Conservation (phyloP, 2,113 vertebrate species). For the Xiphophorus hellerii region DNA sequence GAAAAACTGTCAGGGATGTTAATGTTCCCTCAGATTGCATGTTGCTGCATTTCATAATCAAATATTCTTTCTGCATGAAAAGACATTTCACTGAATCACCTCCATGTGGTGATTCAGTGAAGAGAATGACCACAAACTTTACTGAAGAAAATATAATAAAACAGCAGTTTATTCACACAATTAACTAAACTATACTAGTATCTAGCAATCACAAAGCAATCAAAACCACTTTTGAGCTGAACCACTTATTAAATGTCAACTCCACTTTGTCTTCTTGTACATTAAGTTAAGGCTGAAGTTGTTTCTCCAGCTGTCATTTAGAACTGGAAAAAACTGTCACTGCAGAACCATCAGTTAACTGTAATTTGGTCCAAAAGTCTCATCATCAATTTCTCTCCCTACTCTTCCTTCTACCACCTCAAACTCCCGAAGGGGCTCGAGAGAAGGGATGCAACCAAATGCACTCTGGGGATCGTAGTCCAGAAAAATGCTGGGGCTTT, state of each 20-base stretch:
- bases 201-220: neutral
- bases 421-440: constrained; percentile 47
- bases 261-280: neutral
- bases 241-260: neutral
- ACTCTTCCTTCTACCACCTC: constrained; percentile 28
- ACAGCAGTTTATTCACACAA: constrained; percentile 11
- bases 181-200: neutral
- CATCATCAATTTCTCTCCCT: constrained; percentile 9
- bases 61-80: neutral
- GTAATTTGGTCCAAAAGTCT: constrained; percentile 37
- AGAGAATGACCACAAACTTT: neutral
- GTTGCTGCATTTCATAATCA: neutral
- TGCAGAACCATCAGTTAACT: constrained; percentile 20
- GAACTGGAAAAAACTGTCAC: neutral
- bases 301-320: neutral
- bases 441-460: constrained; percentile 43
- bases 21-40: neutral
- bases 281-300: neutral
- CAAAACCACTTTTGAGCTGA: neutral
- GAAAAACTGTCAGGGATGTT: no score
- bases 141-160: neutral
- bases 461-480: constrained; percentile 62
- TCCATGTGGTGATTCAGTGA: neutral
- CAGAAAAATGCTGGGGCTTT: constrained; percentile 40
- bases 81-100: neutral